Conservation (phyloP, 2,888 invertebrate species). For the Strigamia crassipes region DNA sequence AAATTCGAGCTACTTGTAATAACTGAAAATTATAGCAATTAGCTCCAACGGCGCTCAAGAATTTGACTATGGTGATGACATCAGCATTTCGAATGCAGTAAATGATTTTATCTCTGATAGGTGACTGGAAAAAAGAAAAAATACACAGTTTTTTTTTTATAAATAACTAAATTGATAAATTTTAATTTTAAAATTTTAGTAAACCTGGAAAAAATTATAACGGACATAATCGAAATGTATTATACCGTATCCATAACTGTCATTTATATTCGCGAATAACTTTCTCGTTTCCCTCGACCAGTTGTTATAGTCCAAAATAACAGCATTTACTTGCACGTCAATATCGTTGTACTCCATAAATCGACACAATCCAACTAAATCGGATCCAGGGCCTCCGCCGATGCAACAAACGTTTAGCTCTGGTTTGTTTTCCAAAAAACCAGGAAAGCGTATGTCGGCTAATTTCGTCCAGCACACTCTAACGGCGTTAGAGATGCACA, state of each 20-base stretch:
- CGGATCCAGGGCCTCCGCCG: background rate
- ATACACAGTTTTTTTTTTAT: no score
- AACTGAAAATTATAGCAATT: background rate
- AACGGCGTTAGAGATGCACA: background rate
- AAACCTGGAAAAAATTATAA: background rate
- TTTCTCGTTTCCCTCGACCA: background rate
- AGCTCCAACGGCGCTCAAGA: background rate
- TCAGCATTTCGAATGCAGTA: background rate
- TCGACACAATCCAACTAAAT: background rate
- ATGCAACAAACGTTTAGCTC: background rate
- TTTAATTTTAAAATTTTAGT: background rate
- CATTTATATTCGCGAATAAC: background rate
- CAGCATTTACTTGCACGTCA: background rate
- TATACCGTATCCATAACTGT: background rate
- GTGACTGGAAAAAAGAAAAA: background rate
- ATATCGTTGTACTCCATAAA: background rate
- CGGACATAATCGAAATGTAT: background rate
- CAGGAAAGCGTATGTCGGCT: background rate
- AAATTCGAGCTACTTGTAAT: background rate
- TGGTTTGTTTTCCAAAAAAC: background rate
- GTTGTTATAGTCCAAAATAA: background rate
- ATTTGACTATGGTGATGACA: background rate
- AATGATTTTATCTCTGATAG: background rate
- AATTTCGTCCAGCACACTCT: background rate
- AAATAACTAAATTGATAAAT: background rate